Percentiles rank a stretch among this genome's conserved stretches.
Evolutionary conservation across 2,888 invertebrate species (phyloP).

Genomic region (Cordilura impudica): DNA sequence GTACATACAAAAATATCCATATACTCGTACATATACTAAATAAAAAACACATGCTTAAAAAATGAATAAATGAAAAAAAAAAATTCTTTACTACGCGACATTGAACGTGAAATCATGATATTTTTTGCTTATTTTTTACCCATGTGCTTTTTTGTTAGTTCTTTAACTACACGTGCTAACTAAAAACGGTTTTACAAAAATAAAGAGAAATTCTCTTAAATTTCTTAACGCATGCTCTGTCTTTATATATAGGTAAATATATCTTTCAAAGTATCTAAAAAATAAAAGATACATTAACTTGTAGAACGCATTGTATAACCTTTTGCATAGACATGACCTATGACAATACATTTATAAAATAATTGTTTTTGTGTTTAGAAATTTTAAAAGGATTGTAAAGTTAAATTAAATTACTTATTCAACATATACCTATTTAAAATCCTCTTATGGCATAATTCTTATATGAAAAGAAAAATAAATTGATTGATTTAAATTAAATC

Average conservation of each 20-base stretch:
- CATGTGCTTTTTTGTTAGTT: slow-evolving; percentile 41
- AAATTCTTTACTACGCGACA: slow-evolving; percentile 59
- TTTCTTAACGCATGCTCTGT: not conserved
- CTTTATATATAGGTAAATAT: too few relatives aligned
- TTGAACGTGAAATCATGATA: slow-evolving; percentile 62
- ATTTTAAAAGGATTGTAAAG: not conserved
- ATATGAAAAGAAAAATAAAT: not conserved
- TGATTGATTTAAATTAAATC: slow-evolving; percentile 40
- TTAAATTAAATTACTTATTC: slow-evolving; percentile 31
- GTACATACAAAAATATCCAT: slow-evolving; percentile 7
- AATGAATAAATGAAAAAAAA: slow-evolving; percentile 50
- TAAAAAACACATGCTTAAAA: slow-evolving; percentile 57
- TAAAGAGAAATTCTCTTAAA: slow-evolving; percentile 41
- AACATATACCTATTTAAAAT: too few relatives aligned
- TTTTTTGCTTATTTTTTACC: slow-evolving; percentile 37
- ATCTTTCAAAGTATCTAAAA: slow-evolving; percentile 42
- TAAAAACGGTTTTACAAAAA: not conserved
- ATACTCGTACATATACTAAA: slow-evolving; percentile 31
- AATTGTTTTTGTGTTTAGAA: not conserved
- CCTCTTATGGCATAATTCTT: slow-evolving; percentile 1
- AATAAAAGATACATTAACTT: slow-evolving; percentile 49
- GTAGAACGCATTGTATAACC: slow-evolving; percentile 25
- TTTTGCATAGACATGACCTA: slow-evolving; percentile 48
- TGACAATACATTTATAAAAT: slow-evolving; percentile 44
- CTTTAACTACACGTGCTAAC: slow-evolving; percentile 48